Conservation (phyloP, 2,797 vertebrate species). For the Bradypodion pumilum region DNA sequence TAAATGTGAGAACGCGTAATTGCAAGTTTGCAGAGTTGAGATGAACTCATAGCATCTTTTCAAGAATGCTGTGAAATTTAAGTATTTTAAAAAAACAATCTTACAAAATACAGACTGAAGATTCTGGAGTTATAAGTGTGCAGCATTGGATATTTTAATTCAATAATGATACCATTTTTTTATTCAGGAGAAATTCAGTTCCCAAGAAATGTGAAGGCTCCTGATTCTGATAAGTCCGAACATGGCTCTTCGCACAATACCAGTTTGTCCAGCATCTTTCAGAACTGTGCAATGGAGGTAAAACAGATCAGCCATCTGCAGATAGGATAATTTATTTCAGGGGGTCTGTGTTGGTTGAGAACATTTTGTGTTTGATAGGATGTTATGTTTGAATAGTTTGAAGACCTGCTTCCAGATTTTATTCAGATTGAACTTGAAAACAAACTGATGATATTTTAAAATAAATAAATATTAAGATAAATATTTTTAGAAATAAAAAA, state of each 20-base stretch:
- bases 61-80: neutral
- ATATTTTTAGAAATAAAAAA: neutral
- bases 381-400: no score
- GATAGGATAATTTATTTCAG: neutral
- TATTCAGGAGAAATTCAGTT: slow-evolving; percentile 74
- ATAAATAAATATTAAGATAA: neutral
- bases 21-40: neutral
- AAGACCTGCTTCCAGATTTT: neutral
- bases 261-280: slow-evolving; percentile 95
- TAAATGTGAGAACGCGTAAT: neutral
- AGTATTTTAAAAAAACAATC: neutral
- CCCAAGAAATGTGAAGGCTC: slow-evolving; percentile 77
- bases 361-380: neutral
- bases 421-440: neutral
- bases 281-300: slow-evolving; percentile 96
- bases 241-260: slow-evolving; percentile 90
- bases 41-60: neutral
- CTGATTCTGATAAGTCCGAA: slow-evolving; percentile 88
- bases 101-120: neutral
- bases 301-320: slow-evolving; percentile 48
- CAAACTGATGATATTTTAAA: neutral
- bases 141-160: no score
- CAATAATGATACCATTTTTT: neutral
- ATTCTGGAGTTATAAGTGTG: neutral
- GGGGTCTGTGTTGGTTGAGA: neutral